Base-by-base conservation (phyloP, 2,888 invertebrate species). In the Mellilla xanthometata region DNA sequence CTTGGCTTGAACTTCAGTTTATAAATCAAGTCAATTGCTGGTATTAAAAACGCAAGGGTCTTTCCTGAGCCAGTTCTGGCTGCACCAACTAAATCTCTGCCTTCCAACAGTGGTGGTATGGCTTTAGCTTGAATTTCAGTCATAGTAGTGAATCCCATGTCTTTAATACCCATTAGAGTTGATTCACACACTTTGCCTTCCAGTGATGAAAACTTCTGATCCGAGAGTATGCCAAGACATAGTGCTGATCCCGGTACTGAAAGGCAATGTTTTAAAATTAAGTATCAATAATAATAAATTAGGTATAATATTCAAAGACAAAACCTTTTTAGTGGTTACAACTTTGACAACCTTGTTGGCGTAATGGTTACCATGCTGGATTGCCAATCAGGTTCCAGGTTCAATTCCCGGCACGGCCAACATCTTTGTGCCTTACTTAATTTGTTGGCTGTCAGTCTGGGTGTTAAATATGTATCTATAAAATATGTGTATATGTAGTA, bases 1-100 rank as follows among this genome's bases (percentile, higher is more conserved):
- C 96, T 92, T 0, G 97, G 97, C 93, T 96, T 96, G 72, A 98
- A 98, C 65, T 95, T 94, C 39, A 97, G 80, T 76, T 97, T 98
- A 70, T 95, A 93, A 51, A 99, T 94, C 23, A 98, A 90, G 76
- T 99, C 98, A 36, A 99, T 92, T n/a, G 96, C 97, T 1, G 99
- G 99, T 63, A 99, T 94, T 0, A 99, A 92, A 72, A 99, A 99
- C 0, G 99, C 98, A 41, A 99, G 77, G 0, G 99, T 99, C 85
- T 99, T 99, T 56, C 98, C 98, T 6, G 98, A 98, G 0, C 99
- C 99, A 9, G 99, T 99, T 81, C 96, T 95, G 0, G 99, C 99
- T 23, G 97, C 94, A 29, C 97, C 99, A 24, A 99, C 95, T 35
- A 99, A 84, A 90, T 99, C 99, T 55, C 96, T 91, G 0, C 98